Percentiles rank a stretch among this genome's conserved stretches.
These are phyloP conservation scores for Garra rufa DNA, from an alignment of 2,113 vertebrate species.

Conservation along the genomic window DNA sequence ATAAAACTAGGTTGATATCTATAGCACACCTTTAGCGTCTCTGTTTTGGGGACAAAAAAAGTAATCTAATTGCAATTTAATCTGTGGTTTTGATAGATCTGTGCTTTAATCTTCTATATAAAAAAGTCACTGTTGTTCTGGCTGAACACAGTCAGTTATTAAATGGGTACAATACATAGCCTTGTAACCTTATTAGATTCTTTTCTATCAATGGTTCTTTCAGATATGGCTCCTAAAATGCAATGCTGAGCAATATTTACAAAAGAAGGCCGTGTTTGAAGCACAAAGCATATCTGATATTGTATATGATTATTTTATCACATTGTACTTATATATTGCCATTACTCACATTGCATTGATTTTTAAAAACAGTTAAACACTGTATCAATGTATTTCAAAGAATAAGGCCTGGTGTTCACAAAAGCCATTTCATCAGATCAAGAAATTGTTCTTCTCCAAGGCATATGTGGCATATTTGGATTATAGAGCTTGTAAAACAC, in stretches of 20 bases:
- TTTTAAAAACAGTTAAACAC: constrained; percentile 16
- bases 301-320: neutral
- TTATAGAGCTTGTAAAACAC: constrained; percentile 1
- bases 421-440: neutral
- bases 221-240: neutral
- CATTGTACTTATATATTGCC: neutral
- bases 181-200: no score
- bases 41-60: neutral
- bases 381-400: neutral
- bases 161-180: neutral
- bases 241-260: neutral
- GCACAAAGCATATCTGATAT: neutral
- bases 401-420: neutral
- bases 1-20: neutral
- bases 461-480: neutral
- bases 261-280: neutral
- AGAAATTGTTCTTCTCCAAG: neutral
- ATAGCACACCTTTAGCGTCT: neutral
- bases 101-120: neutral
- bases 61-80: neutral
- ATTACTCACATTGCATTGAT: neutral
- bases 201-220: neutral
- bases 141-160: neutral
- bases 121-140: neutral
- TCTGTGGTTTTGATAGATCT: neutral